Percentiles rank a stretch among this genome's conserved stretches.
Evolutionary conservation across 1,140 invertebrate species (phyloP).

Genomic region (Vollenhovia emeryi): DNA sequence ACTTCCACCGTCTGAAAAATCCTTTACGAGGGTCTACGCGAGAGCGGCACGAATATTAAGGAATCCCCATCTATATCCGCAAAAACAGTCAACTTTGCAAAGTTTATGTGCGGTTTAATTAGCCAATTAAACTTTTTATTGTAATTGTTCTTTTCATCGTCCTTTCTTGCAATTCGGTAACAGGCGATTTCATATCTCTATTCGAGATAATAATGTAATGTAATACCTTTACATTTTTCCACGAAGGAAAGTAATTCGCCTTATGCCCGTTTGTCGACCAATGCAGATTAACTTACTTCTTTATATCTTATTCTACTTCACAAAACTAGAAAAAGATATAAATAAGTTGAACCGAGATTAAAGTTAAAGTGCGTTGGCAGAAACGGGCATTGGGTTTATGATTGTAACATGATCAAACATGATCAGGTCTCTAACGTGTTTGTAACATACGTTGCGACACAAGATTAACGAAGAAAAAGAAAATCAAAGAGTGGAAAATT

Average conservation of each 20-base stretch:
- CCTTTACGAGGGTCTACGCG: neutral
- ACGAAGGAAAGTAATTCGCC: neutral
- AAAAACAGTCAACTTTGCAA: neutral
- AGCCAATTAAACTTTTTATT: neutral
- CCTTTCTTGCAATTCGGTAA: neutral
- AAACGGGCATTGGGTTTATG: no score
- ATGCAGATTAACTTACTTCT: no score
- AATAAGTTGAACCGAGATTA: no score
- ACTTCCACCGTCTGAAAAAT: conserved; percentile 22
- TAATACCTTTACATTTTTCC: neutral
- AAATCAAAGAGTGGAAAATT: neutral
- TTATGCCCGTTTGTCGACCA: neutral
- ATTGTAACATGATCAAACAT: no score
- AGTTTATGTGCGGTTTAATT: neutral
- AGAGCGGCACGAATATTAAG: conserved; percentile 2
- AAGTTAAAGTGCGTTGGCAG: no score
- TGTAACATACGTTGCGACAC: neutral
- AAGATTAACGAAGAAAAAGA: conserved; percentile 4
- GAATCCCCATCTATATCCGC: neutral
- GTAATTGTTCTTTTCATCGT: neutral
- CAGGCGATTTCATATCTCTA: neutral
- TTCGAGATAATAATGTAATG: neutral
- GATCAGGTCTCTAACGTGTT: neutral
- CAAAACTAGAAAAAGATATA: no score
- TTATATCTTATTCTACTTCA: no score